phyloP scores from a whole-genome alignment of 2,888 invertebrate species.

The Hypomecis atomaria region DNA sequence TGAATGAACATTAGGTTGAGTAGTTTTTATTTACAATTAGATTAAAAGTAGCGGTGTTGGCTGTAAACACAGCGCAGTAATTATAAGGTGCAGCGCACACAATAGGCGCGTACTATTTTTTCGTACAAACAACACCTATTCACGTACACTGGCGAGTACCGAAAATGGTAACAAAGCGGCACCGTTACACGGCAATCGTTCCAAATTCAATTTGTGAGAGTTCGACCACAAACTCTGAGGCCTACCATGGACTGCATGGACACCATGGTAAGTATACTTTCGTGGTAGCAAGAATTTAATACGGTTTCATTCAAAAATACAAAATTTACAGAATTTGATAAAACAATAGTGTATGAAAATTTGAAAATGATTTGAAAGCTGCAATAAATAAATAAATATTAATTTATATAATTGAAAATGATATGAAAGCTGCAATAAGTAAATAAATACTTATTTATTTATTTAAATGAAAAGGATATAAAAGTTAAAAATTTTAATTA shows the following conservation, averaged over 20 bases:
- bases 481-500: too few species aligned
- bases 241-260: conserved; percentile 3
- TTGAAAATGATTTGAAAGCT: too few species aligned
- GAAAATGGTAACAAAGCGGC: conserved; percentile 55
- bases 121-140: conserved; percentile 43
- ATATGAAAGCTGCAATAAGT: too few species aligned
- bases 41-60: conserved; percentile 15
- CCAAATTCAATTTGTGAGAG: conserved; percentile 73
- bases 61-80: conserved; percentile 12
- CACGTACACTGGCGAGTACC: conserved; percentile 24
- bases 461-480: too few species aligned
- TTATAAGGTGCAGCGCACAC: conserved; percentile 20
- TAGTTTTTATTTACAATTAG: conserved; percentile 18
- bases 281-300: too few species aligned
- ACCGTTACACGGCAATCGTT: conserved; percentile 64
- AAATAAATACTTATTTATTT: too few species aligned
- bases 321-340: too few species aligned
- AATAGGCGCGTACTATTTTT: conserved; percentile 42
- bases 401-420: too few species aligned
- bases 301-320: too few species aligned
- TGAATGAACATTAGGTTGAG: background rate
- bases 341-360: too few species aligned
- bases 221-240: conserved; percentile 35
- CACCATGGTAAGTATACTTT: too few species aligned
- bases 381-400: too few species aligned